phyloP scores from a whole-genome alignment of 2,888 invertebrate genomes.

The Parascotia fuliginaria region DNA sequence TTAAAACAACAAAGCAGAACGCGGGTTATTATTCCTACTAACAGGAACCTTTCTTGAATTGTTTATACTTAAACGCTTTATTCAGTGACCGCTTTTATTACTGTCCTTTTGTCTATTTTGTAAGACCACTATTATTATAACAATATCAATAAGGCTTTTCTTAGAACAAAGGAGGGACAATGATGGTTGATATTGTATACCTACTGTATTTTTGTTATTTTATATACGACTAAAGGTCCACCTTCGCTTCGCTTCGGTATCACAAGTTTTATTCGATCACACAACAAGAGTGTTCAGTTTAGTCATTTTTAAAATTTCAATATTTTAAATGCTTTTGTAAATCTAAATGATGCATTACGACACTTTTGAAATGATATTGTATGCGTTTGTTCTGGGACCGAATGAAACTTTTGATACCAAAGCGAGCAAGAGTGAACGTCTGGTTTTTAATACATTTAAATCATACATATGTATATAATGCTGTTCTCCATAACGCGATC shows the following conservation, averaged over 20 bases:
- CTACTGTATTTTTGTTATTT: background rate
- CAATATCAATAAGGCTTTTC: slow-evolving; percentile 50
- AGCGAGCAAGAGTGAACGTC: no score
- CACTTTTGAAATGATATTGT: no score
- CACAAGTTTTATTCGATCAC: no score
- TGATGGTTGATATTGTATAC: slow-evolving; percentile 20
- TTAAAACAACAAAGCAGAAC: slow-evolving; percentile 9
- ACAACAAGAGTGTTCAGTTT: no score
- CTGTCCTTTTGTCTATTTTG: slow-evolving; percentile 42
- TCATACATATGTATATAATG: background rate
- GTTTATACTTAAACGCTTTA: slow-evolving; percentile 58
- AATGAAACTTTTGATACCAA: no score
- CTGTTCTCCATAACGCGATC: slow-evolving; percentile 18
- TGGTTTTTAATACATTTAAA: no score
- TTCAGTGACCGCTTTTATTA: slow-evolving; percentile 40
- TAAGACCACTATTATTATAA: slow-evolving; percentile 47
- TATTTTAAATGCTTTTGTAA: no score
- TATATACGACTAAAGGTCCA: no score
- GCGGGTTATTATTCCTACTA: slow-evolving; percentile 14
- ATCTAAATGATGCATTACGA: no score
- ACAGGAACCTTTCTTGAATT: slow-evolving; percentile 50
- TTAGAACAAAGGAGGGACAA: slow-evolving; percentile 34
- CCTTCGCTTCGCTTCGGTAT: no score
- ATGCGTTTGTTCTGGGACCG: no score
- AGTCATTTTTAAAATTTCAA: no score